These are phyloP conservation scores for Furcula furcula DNA, from an alignment of 2,888 invertebrate genomes.

Conservation along the genomic window DNA sequence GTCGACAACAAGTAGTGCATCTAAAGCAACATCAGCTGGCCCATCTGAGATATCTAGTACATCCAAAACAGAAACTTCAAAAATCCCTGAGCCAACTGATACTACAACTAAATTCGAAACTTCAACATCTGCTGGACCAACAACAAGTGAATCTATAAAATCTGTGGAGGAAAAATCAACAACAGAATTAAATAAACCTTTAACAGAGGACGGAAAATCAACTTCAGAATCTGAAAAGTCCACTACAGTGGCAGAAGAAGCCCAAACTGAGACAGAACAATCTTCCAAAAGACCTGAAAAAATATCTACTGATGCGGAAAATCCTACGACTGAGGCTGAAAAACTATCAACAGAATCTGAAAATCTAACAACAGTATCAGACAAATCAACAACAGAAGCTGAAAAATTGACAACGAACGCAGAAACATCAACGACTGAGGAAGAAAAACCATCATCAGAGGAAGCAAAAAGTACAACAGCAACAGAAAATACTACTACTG, in stretches of 20 bases:
- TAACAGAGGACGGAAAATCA: neutral
- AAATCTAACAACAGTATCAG: slow-evolving; percentile 3
- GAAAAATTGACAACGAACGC: slow-evolving; percentile 2
- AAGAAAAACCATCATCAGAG: slow-evolving; percentile 1
- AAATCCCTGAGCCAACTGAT: slow-evolving; percentile 1
- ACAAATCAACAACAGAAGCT: slow-evolving; percentile 6
- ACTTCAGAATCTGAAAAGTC: slow-evolving; percentile 1
- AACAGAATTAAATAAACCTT: neutral
- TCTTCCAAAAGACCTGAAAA: too few species aligned
- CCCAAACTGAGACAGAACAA: slow-evolving; percentile 10
- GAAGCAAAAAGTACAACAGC: slow-evolving; percentile 9
- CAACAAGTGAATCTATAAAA: neutral
- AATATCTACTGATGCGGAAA: slow-evolving; percentile 7
- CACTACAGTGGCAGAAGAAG: slow-evolving; percentile 6
- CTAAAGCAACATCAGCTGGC: slow-evolving; percentile 7
- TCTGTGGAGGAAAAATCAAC: too few species aligned
- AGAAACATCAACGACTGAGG: slow-evolving; percentile 9
- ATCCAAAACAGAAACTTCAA: slow-evolving; percentile 1
- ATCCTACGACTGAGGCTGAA: slow-evolving; percentile 5
- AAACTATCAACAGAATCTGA: slow-evolving; percentile 3
- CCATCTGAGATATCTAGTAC: slow-evolving; percentile 1
- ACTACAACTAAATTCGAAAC: neutral
- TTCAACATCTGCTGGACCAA: neutral
- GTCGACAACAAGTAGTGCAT: neutral
- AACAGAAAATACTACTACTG: slow-evolving; percentile 1